Percentiles rank a stretch among this genome's conserved stretches.
These are phyloP conservation scores for Boulengeromyrus knoepffleri DNA, from an alignment of 2,113 vertebrate genomes.

Conservation along the genomic window DNA sequence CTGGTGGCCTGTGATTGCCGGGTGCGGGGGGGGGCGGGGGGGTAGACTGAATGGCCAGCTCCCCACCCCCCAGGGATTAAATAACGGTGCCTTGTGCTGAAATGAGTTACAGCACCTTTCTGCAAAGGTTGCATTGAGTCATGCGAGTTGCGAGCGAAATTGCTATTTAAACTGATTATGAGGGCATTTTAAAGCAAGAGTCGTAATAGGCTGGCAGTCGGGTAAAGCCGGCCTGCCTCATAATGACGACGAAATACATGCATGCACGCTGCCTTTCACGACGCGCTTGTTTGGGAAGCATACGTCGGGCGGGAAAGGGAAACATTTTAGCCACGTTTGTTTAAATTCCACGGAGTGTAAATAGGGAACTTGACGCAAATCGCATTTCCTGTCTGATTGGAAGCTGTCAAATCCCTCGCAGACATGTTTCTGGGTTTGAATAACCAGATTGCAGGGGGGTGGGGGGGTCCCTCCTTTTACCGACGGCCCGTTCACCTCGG, in stretches of 20 bases:
- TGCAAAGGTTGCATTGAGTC: slow-evolving; percentile 3
- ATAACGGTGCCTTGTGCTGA: slow-evolving; percentile 43
- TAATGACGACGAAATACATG: slow-evolving; percentile 21
- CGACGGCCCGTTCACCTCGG: slow-evolving; percentile 28
- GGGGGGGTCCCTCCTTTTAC: slow-evolving; percentile 22
- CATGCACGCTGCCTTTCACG: slow-evolving; percentile 11
- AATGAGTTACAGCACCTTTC: slow-evolving; percentile 26
- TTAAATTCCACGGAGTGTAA: slow-evolving; percentile 59
- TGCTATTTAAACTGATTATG: slow-evolving; percentile 56
- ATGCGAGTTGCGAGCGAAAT: slow-evolving; percentile 25
- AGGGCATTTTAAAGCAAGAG: slow-evolving; percentile 47
- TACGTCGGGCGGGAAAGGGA: background rate
- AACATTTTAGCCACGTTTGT: slow-evolving; percentile 19
- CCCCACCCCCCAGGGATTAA: slow-evolving; percentile 35
- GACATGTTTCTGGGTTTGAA: slow-evolving; percentile 53
- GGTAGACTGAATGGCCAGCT: slow-evolving; percentile 26
- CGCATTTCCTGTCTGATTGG: slow-evolving; percentile 46
- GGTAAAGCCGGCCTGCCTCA: slow-evolving; percentile 50
- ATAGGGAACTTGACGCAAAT: slow-evolving; percentile 57
- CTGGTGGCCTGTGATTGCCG: slow-evolving; percentile 40
- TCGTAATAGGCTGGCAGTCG: slow-evolving; percentile 41
- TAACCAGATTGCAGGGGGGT: slow-evolving; percentile 53
- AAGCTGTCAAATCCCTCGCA: slow-evolving; percentile 56
- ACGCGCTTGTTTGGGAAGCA: slow-evolving; percentile 9
- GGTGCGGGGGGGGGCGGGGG: slow-evolving; percentile 28